Percentiles rank a stretch among this genome's conserved stretches.
Conservation (phyloP, 1,140 invertebrate species). For the Cyclargus thomasi region DNA sequence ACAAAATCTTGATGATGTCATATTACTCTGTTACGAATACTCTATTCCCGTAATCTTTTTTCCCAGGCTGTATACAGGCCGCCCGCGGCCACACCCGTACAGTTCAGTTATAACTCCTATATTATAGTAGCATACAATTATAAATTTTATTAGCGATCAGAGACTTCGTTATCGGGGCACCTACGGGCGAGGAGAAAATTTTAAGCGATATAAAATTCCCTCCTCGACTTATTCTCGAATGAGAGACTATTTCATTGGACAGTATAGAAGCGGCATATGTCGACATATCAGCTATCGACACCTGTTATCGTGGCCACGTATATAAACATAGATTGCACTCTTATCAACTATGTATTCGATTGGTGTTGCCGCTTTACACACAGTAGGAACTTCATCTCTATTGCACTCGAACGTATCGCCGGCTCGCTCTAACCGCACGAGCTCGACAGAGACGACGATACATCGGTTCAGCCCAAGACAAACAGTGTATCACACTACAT, state of each 20-base stretch:
- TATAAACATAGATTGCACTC: slow-evolving; percentile 13
- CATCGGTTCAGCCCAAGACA: slow-evolving; percentile 17
- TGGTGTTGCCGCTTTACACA: slow-evolving; percentile 18
- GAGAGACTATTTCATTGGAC: neutral
- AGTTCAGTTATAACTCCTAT: slow-evolving; percentile 19
- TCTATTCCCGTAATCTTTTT: slow-evolving; percentile 11
- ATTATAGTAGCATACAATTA: slow-evolving; percentile 21
- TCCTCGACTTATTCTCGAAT: neutral
- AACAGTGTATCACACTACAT: slow-evolving; percentile 13
- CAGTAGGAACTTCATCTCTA: slow-evolving; percentile 31
- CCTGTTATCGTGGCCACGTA: neutral
- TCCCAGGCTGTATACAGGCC: slow-evolving; percentile 11
- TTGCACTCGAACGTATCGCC: slow-evolving; percentile 30
- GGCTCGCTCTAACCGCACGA: slow-evolving; percentile 11
- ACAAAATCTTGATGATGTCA: slow-evolving; percentile 5
- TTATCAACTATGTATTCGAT: slow-evolving; percentile 10
- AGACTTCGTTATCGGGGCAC: slow-evolving; percentile 15
- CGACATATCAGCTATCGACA: neutral
- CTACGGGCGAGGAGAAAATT: slow-evolving; percentile 16
- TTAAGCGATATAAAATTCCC: neutral
- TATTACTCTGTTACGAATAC: slow-evolving; percentile 1
- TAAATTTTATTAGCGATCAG: slow-evolving; percentile 15
- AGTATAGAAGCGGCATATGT: neutral
- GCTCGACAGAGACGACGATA: slow-evolving; percentile 18
- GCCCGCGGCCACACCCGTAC: slow-evolving; percentile 17